Conservation (phyloP, 2,888 invertebrate species). For the Synanthedon formicaeformis region DNA sequence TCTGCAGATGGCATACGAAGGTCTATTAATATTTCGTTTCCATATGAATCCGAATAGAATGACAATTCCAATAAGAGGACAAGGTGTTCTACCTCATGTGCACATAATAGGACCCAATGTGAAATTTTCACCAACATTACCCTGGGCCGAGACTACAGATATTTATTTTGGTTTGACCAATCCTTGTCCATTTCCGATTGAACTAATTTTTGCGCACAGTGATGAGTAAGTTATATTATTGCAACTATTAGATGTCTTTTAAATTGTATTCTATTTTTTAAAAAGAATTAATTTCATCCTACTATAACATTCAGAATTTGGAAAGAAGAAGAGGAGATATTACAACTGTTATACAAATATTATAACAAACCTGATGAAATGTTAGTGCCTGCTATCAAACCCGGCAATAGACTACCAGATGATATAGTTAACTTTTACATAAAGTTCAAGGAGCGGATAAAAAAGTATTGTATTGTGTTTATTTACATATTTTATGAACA, state of each 20-base stretch:
- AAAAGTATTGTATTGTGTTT: constrained; percentile 21
- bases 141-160: constrained; percentile 71
- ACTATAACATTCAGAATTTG: constrained; percentile 30
- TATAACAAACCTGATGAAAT: constrained; percentile 57
- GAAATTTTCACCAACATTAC: constrained; percentile 73
- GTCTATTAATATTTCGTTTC: constrained; percentile 48
- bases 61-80: constrained; percentile 59
- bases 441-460: constrained; percentile 31
- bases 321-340: constrained; percentile 52
- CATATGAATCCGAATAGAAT: constrained; percentile 63
- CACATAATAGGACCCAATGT: constrained; percentile 61
- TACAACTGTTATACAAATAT: constrained; percentile 44
- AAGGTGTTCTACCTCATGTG: constrained; percentile 65
- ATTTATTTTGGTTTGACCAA: constrained; percentile 73
- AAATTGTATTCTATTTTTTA: neutral
- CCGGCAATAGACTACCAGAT: constrained; percentile 37
- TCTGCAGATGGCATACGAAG: constrained; percentile 50
- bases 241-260: neutral
- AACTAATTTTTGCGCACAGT: constrained; percentile 76
- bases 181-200: constrained; percentile 74
- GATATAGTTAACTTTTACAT: constrained; percentile 37
- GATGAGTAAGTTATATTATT: constrained; percentile 64
- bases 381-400: constrained; percentile 42
- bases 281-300: no score
- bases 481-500: no score